Conservation (phyloP, 1,140 invertebrate genomes). For the Planococcus citri region DNA sequence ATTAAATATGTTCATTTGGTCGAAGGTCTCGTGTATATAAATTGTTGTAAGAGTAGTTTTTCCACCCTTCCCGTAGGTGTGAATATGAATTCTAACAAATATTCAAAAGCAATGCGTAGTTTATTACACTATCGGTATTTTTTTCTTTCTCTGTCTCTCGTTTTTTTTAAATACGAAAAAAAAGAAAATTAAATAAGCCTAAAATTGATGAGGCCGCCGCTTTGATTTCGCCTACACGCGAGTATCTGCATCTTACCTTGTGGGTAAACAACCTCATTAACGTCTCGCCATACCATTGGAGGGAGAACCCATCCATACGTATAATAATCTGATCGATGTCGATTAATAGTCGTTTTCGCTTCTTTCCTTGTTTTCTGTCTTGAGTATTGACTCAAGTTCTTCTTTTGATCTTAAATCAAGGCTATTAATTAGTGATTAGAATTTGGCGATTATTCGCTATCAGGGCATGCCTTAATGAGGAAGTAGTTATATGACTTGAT, state of each 20-base stretch:
- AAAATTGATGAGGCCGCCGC: not conserved
- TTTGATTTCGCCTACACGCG: not conserved
- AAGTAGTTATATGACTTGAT: no score
- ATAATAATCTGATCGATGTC: not conserved
- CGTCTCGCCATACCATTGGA: not conserved
- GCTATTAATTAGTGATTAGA: no score
- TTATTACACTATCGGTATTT: not conserved
- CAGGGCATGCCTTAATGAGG: no score
- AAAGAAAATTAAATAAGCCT: not conserved
- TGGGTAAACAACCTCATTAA: conserved; percentile 6
- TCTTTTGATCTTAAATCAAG: no score
- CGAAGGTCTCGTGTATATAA: conserved; percentile 1
- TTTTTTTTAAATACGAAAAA: not conserved
- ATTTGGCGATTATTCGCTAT: no score
- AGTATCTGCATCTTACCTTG: not conserved
- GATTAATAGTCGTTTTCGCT: not conserved
- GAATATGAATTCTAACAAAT: conserved; percentile 1
- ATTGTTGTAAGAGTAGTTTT: not conserved
- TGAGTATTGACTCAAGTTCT: no score
- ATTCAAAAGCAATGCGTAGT: not conserved
- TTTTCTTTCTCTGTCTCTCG: not conserved
- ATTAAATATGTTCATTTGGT: conserved; percentile 4
- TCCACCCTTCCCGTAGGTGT: not conserved
- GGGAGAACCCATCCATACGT: not conserved
- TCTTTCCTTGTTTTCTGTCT: not conserved